Conservation (phyloP, 2,113 vertebrate species). For the Paedocypris sp. region DNA sequence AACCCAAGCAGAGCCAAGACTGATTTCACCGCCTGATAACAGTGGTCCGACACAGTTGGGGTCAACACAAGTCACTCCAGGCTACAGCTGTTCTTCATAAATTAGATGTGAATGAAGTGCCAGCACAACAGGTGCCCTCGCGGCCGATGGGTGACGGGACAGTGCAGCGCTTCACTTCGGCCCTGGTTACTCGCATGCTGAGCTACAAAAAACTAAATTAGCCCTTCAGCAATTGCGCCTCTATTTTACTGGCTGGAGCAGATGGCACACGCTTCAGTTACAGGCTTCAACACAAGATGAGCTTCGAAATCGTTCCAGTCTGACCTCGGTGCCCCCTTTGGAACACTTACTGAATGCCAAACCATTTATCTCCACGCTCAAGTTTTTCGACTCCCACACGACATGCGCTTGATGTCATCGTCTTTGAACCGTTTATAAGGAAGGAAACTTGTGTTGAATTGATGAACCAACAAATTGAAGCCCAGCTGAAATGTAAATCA, state of each 20-base stretch:
- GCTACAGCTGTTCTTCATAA: slow-evolving; percentile 37
- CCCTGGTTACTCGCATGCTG: slow-evolving; percentile 8
- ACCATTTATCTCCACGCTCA: neutral
- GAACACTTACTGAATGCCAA: neutral
- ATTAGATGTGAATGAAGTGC: slow-evolving; percentile 22
- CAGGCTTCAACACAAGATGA: neutral
- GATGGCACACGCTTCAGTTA: slow-evolving; percentile 9
- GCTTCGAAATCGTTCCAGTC: neutral
- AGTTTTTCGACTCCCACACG: neutral
- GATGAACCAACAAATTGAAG: no score
- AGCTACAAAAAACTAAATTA: slow-evolving; percentile 28
- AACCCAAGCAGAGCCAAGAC: neutral
- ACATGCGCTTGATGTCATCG: no score
- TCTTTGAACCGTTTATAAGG: no score
- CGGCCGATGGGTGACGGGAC: neutral
- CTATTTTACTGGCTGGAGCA: slow-evolving; percentile 16
- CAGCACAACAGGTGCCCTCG: slow-evolving; percentile 25
- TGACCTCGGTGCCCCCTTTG: slow-evolving; percentile 8
- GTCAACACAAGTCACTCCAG: slow-evolving; percentile 13
- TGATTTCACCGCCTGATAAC: neutral
- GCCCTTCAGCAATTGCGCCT: slow-evolving; percentile 5
- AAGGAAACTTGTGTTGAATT: no score
- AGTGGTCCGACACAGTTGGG: neutral
- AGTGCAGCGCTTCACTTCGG: slow-evolving; percentile 6
- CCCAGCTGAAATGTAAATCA: no score